Evolutionary conservation across 2,888 invertebrate species (phyloP).

Genomic region (Steromphala cineraria): DNA sequence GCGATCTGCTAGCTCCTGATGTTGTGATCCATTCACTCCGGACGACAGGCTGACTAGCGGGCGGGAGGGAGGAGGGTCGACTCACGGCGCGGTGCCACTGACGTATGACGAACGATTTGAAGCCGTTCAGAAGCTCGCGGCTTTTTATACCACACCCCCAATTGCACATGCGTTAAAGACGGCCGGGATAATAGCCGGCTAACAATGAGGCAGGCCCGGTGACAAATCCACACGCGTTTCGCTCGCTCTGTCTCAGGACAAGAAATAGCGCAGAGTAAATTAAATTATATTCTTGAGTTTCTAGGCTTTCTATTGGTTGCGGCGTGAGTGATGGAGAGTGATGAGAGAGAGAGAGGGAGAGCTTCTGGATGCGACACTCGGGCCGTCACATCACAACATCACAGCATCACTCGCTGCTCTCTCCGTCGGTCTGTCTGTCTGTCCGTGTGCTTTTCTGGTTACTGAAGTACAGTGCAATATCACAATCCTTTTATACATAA

Average conservation of each 20-base stretch:
- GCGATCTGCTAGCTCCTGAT: too few species aligned
- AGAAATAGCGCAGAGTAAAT: conserved; percentile 16
- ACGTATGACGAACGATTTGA: conserved; percentile 9
- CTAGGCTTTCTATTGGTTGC: conserved; percentile 12
- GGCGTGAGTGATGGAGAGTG: neutral
- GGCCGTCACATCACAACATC: too few species aligned
- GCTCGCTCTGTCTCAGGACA: neutral
- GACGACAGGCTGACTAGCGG: too few species aligned
- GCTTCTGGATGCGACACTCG: neutral
- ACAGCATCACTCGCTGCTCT: too few species aligned
- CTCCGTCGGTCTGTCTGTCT: too few species aligned
- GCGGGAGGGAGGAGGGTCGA: too few species aligned
- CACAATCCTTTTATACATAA: too few species aligned
- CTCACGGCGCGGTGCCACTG: neutral
- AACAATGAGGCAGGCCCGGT: conserved; percentile 19
- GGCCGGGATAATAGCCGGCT: conserved; percentile 1
- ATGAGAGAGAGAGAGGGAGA: neutral
- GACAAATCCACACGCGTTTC: conserved; percentile 21
- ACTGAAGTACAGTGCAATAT: too few species aligned
- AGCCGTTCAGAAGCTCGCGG: neutral
- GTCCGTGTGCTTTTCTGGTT: too few species aligned
- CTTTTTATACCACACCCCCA: conserved; percentile 17
- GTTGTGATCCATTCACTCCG: too few species aligned
- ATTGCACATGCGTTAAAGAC: conserved; percentile 17
- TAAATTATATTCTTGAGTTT: conserved; percentile 16